These are phyloP conservation scores for Alosa sapidissima DNA, from an alignment of 2,797 vertebrate species.

Conservation along the genomic window DNA sequence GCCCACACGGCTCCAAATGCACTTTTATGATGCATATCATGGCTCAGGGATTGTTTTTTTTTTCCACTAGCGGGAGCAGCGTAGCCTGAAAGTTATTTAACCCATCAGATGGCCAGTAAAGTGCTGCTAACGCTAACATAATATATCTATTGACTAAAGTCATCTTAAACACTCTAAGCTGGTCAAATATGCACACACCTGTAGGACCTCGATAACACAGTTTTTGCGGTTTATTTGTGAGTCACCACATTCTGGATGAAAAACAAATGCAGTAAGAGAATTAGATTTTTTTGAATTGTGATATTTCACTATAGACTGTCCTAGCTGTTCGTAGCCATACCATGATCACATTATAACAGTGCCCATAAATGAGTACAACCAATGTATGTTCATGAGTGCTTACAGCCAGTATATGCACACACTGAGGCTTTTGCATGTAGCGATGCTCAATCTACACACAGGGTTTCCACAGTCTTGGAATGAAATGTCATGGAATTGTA, in stretches of 20 bases:
- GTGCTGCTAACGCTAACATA: not conserved
- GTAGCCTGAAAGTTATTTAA: not conserved
- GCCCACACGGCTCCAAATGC: not conserved
- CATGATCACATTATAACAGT: not conserved
- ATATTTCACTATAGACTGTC: not conserved
- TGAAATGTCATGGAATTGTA: too few relatives aligned
- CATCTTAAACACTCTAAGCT: not conserved
- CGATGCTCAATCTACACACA: too few relatives aligned
- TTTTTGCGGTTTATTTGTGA: too few relatives aligned
- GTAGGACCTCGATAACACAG: too few relatives aligned
- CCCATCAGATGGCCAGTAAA: not conserved
- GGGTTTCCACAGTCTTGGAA: too few relatives aligned
- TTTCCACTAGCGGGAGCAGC: not conserved
- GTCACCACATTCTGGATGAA: not conserved
- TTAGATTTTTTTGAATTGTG: too few relatives aligned
- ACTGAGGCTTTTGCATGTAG: not conserved
- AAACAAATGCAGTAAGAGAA: not conserved
- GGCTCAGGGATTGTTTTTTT: not conserved
- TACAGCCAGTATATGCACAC: not conserved
- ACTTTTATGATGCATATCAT: conserved; percentile 1
- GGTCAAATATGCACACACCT: not conserved
- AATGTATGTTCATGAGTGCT: not conserved
- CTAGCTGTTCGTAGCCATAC: not conserved
- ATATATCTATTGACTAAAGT: not conserved
- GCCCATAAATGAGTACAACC: not conserved